Base-by-base conservation (phyloP, 92 coral and sea anemone species). In the Heteractis magnifica region DNA sequence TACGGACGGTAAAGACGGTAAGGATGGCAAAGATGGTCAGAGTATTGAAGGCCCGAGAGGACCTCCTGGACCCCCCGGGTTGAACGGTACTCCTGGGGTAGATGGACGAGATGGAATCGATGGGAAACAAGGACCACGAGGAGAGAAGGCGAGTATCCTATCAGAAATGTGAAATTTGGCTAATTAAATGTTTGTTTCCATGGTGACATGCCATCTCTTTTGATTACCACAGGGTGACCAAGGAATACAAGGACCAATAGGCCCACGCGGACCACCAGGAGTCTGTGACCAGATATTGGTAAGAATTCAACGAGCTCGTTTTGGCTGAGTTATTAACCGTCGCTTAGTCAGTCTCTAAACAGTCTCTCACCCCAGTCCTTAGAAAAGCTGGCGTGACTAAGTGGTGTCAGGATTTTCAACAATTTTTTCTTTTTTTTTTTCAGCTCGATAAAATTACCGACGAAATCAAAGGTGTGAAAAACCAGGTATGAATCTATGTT, bases 1-100 rank as follows among this genome's bases (percentile, higher is more conserved):
- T 21, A 76, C 87, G 1, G 60, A 75, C 21, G 87, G 87, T 34
- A 84, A 84, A 64, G 82, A 84, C 80, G 87, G 87, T 59, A 84
- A 76, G 62, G 82, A 84, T 71, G 81, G 81, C 10, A 78, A 78
- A 34, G 71, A 78, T 15, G 87, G 87, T 2, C 12, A 59, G 62
- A 84, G 87, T 77, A 76, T 84, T 77, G 68, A 48, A 18, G 87
- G 87, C 18, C 82, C 87, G 4, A 73, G 12, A 65, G 87, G 87
- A 21, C 87, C 87, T 21, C 81, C 82, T 3, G 87, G 87, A 62
- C 18, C 21, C 14, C 50, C 75, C 41, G 87, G 87, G 48, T 11
- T 18, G 6, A 71, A 84, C 21, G 87, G 87, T 21, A 44, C 50
- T 15, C 72, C 19, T 6, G 87, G 87, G 9, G 18, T 3, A 5